Evolutionary conservation across 2,888 invertebrate genomes (phyloP), one percentile per base, ranked within the genome.

Genomic region (Euplexia lucipara): DNA sequence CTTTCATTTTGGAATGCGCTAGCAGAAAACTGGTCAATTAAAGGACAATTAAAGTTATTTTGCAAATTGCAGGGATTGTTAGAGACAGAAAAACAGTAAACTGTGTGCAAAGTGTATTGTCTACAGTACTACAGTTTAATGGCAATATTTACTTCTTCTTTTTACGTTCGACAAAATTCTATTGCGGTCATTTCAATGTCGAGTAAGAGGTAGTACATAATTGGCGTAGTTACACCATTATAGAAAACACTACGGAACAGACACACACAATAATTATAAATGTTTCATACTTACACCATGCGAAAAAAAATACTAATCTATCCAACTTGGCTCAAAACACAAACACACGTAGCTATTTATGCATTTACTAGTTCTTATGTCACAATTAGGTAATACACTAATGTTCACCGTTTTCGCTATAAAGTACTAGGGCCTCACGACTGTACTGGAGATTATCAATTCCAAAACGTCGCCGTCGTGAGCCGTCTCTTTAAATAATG

Each of bases 221-320:
- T n/a, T n/a, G n/a, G n/a, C n/a, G n/a, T n/a, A n/a, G n/a, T n/a
- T n/a, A n/a, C n/a, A n/a, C n/a, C n/a, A n/a, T n/a, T n/a, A n/a
- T n/a, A n/a, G n/a, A n/a, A n/a, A n/a, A n/a, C n/a, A n/a, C n/a
- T n/a, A n/a, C n/a, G n/a, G n/a, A n/a, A n/a, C n/a, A n/a, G 6
- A 39, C n/a, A 12, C 10, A 30, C 6, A 0, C n/a, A n/a, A 51
- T 7, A 16, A 9, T 14, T 34, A 44, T 3, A 8, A 2, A 35
- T 14, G 10, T 32, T 42, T 26, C 3, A 35, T 65, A 65, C 65
- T 65, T 60, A 65, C 65, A 60, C 32, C 39, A 39, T 4, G 14
- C 18, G 10, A 10, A 39, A 14, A 32, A 14, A 26, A 9, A 45
- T 44, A 14, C 22, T n/a, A 32, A 18, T 18, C 37, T n/a, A 6